These are phyloP conservation scores for Drosophila prosaltans DNA, from an alignment of 1,140 invertebrate species.

Conservation along the genomic window DNA sequence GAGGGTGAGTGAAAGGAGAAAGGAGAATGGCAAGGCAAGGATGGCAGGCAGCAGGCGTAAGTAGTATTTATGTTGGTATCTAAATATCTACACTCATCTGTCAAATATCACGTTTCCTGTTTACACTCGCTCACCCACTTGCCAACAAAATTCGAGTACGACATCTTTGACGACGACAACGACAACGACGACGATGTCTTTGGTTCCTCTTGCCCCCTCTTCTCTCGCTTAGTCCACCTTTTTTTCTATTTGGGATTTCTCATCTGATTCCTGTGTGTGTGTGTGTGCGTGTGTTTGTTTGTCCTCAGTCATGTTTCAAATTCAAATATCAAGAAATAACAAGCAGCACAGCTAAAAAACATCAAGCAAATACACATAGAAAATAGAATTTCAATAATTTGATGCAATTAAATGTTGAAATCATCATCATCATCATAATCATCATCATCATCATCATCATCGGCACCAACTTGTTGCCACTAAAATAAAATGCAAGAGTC, in stretches of 20 bases:
- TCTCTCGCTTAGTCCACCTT: slow-evolving; percentile 18
- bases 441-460: neutral
- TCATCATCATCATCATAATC: neutral
- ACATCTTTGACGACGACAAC: slow-evolving; percentile 28
- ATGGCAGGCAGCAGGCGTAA: slow-evolving; percentile 50
- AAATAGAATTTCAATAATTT: slow-evolving; percentile 24
- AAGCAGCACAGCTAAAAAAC: neutral
- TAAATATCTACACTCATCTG: slow-evolving; percentile 79
- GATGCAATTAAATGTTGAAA: neutral
- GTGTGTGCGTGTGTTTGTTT: slow-evolving; percentile 32
- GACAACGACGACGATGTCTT: slow-evolving; percentile 18
- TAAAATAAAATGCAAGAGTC: neutral
- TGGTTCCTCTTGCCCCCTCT: neutral
- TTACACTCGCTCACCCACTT: slow-evolving; percentile 52
- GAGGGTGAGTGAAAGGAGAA: neutral
- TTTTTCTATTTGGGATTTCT: slow-evolving; percentile 32
- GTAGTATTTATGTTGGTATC: slow-evolving; percentile 78
- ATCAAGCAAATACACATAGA: slow-evolving; percentile 10
- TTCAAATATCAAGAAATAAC: slow-evolving; percentile 43
- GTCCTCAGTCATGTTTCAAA: slow-evolving; percentile 33
- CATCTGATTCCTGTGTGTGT: neutral
- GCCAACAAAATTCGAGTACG: neutral
- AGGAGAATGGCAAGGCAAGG: slow-evolving; percentile 1
- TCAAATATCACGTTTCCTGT: slow-evolving; percentile 79
- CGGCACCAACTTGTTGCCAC: neutral